These are phyloP conservation scores for Drosophila subsilvestris DNA, from an alignment of 2,888 invertebrate genomes.

Conservation along the genomic window DNA sequence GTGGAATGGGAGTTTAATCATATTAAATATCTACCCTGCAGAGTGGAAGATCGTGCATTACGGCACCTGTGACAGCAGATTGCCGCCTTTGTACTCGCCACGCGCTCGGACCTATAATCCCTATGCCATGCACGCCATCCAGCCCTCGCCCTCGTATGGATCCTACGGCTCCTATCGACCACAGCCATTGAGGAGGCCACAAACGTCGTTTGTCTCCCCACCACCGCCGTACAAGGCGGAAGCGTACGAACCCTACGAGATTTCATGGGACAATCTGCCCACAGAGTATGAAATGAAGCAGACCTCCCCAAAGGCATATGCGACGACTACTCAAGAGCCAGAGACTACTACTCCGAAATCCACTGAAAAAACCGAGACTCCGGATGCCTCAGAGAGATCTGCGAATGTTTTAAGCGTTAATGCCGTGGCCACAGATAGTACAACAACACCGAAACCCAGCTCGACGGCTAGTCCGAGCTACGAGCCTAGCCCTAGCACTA, in stretches of 20 bases:
- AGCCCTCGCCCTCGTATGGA: background rate
- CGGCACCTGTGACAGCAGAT: constrained; percentile 26
- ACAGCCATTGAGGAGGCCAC: background rate
- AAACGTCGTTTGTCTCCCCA: constrained; percentile 15
- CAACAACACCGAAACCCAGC: background rate
- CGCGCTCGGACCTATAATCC: constrained; percentile 33
- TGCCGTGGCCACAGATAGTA: constrained; percentile 1
- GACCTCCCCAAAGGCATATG: background rate
- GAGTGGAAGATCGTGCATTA: constrained; percentile 25
- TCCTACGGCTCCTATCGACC: background rate
- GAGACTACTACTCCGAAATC: background rate
- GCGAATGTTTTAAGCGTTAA: constrained; percentile 12
- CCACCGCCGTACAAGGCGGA: constrained; percentile 16
- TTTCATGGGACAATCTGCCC: constrained; percentile 33
- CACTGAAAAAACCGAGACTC: background rate
- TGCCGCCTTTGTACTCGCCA: constrained; percentile 19
- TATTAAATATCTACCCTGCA: background rate
- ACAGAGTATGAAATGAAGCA: constrained; percentile 1
- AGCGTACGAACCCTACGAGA: constrained; percentile 25
- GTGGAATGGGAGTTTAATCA: no score
- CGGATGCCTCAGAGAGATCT: background rate
- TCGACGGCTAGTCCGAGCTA: background rate
- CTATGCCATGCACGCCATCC: constrained; percentile 10
- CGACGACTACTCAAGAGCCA: background rate
- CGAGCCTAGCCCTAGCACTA: no score